Evolutionary conservation across 2,888 invertebrate species (phyloP), one percentile per base, ranked within the genome.

Genomic region (Thera britannica): DNA sequence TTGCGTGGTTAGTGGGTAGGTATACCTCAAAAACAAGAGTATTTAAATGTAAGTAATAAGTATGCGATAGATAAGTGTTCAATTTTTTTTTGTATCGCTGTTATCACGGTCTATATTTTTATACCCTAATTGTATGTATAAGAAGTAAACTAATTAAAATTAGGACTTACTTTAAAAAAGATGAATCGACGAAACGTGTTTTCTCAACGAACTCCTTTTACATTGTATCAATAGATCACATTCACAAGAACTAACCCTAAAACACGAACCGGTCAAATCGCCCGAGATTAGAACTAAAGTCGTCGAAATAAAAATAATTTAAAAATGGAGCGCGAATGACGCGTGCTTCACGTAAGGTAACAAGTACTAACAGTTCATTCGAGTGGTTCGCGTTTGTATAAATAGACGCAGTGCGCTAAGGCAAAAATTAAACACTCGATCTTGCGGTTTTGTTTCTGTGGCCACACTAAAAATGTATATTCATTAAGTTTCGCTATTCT

Each of bases 381-480:
- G 82, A 82, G 81, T 81, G 77, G 83, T 82, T 82, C 83, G 87
- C 77, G 77, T 81, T 87, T 85, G 86, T 90, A 90, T 90, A 87
- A 89, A 90, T 90, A 90, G 89, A 67, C 62, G 65, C 55, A 68
- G 58, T 59, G 58, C 68, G 69, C 58, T 61, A 36, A 68, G 56
- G 65, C 65, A 65, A 68, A 65, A 71, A 65, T 67, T 71, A 74
- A 23, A 76, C 73, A 72, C 70, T 74, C 58, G 38, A 60, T 62
- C 58, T 49, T 70, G 72, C 68, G 70, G 65, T 70, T 67, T 60
- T 62, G 62, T 57, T 62, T 57, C 49, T 72, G 9, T 58, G 63
- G 59, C 66, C 70, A 7, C 7, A 5, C 7, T 41, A 41, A 41
- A 7, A 41, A 1, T 2, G 23, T 23, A 1, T 23, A 23, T 23